Conservation (phyloP, 1,140 invertebrate species). For the Heliconius melpomene region DNA sequence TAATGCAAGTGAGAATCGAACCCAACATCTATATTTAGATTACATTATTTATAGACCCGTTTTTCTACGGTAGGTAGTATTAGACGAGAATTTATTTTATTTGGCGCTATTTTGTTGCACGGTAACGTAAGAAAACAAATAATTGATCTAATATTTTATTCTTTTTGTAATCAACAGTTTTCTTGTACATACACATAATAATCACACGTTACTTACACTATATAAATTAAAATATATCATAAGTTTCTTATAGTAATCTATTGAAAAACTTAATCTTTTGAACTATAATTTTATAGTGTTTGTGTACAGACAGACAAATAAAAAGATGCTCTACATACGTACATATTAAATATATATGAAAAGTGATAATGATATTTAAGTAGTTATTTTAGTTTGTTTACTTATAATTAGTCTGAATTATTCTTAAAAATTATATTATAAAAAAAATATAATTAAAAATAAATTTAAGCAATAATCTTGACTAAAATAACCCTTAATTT, state of each 20-base stretch:
- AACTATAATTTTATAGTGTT: background rate
- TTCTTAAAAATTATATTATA: no score
- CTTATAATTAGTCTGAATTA: no score
- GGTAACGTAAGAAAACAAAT: background rate
- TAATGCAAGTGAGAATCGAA: no score
- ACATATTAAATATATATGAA: background rate
- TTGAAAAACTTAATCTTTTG: background rate
- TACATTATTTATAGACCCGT: no score
- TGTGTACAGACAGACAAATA: slow-evolving; percentile 12
- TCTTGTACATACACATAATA: background rate
- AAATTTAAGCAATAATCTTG: no score
- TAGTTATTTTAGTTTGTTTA: no score
- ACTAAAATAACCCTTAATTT: no score
- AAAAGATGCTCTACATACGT: background rate
- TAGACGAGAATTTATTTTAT: no score
- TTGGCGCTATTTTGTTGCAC: no score
- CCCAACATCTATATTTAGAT: no score
- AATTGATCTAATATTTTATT: background rate
- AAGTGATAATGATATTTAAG: background rate
- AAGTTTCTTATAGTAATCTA: background rate
- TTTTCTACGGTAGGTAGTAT: no score
- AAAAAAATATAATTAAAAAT: no score
- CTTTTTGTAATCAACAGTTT: background rate
- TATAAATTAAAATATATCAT: background rate
- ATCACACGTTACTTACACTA: background rate